Conservation (phyloP, 2,113 vertebrate genomes). For the Alces alces region DNA sequence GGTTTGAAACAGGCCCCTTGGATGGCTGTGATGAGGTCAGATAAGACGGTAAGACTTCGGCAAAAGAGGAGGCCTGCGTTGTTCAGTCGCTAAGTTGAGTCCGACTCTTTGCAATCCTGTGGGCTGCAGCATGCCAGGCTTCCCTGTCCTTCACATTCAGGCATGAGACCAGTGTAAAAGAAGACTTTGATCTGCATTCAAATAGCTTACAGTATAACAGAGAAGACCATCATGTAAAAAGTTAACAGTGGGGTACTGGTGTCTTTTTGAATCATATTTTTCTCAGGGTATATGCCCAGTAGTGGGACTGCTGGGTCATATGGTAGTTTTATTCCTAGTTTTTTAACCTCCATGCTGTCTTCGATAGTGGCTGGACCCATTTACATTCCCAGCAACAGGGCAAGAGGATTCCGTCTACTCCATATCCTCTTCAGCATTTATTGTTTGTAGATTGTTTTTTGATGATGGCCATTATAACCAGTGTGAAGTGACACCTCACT, state of each 20-base stretch:
- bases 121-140: not conserved
- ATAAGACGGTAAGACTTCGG: no score
- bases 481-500: not conserved
- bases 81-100: not conserved
- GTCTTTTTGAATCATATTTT: not conserved
- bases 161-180: not conserved
- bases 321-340: not conserved
- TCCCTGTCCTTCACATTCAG: not conserved
- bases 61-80: not conserved
- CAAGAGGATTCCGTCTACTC: not conserved
- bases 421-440: not conserved
- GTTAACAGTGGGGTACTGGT: not conserved
- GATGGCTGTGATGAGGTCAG: not conserved
- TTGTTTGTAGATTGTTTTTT: not conserved
- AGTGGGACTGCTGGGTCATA: not conserved
- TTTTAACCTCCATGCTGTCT: not conserved
- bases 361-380: not conserved
- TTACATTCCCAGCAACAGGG: not conserved
- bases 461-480: not conserved
- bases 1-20: not conserved
- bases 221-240: not conserved
- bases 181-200: not conserved
- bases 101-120: not conserved
- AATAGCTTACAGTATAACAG: not conserved
- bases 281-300: not conserved